Evolutionary conservation across 2,113 vertebrate species (phyloP), one percentile per base, ranked within the genome.

Genomic region (Pomatorhinus ruficollis): DNA sequence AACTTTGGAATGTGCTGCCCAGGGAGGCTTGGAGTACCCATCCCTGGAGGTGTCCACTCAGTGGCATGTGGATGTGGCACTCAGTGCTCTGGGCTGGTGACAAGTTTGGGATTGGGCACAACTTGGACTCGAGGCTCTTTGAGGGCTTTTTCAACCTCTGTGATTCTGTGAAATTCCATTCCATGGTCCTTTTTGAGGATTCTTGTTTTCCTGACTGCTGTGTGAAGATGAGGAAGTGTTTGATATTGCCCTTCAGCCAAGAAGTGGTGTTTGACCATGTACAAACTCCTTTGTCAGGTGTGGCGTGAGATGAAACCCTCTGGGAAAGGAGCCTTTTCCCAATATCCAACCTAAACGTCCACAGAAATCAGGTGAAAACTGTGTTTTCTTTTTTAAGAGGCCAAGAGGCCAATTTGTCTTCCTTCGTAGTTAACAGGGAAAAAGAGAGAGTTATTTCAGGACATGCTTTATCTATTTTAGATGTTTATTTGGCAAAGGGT

Each of bases 121-220:
- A 20, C 16, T 28, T 22, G 60, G 17, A 8, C 24, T 68, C 0
- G 0, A n/a, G 23, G 25, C 3, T 23, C 40, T 31, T 19, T 5
- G 18, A 33, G 17, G 18, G 23, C 20, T 31, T 49, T 47, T 61
- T 3, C 35, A 69, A 13, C 19, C 25, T 37, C 11, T 20, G 9
- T 60, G 4, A 18, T 30, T 35, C 30, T 61, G n/a, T 54, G 47
- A 35, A 61, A 80, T 70, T 53, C 59, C 37, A 7, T 42, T 25
- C 42, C 25, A 21, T 12, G 6, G 39, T 42, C 6, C 31, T 74
- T 86, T 69, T 10, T 22, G 21, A 45, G 40, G 5, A 5, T 25
- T 31, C 60, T 72, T n/a, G 28, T 64, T 30, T 25, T 8, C 50
- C 24, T 66, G 25, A 22, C 13, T 42, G 4, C 11, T 65, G 10